Conservation (phyloP, 2,888 invertebrate species). For the Chironomus tentans region DNA sequence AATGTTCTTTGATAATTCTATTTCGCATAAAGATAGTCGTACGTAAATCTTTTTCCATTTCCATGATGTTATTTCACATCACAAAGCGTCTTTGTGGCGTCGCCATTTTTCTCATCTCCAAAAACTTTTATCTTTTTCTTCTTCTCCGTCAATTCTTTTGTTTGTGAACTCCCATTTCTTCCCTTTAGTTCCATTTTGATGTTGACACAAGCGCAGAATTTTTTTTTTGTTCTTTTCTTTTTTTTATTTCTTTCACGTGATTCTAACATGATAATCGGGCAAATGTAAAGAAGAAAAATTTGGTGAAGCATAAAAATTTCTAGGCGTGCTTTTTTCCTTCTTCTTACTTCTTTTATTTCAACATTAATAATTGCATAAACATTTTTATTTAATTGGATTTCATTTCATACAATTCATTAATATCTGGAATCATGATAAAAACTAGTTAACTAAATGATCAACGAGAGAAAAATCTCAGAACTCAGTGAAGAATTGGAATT, state of each 20-base stretch:
- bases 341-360: too few species aligned
- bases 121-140: background rate
- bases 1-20: background rate
- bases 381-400: too few species aligned
- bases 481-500: background rate
- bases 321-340: background rate
- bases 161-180: slow-evolving; percentile 10
- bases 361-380: too few species aligned
- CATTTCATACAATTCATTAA: too few species aligned
- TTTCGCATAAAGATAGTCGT: too few species aligned
- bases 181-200: background rate
- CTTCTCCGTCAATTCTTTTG: background rate
- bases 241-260: background rate
- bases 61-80: background rate
- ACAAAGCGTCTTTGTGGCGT: background rate
- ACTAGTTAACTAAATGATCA: too few species aligned
- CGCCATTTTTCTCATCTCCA: background rate
- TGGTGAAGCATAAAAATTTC: background rate
- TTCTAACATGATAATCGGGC: background rate
- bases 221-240: background rate
- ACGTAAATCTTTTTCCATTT: background rate
- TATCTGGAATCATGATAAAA: too few species aligned
- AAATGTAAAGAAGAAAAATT: background rate
- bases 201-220: slow-evolving; percentile 25
- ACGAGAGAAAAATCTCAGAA: too few species aligned